A percentile compares a stretch with the other conserved stretches of the same genome.
These are phyloP conservation scores for Ichneumoninae sp. DNA, from an alignment of 2,888 invertebrate genomes.

Conservation along the genomic window DNA sequence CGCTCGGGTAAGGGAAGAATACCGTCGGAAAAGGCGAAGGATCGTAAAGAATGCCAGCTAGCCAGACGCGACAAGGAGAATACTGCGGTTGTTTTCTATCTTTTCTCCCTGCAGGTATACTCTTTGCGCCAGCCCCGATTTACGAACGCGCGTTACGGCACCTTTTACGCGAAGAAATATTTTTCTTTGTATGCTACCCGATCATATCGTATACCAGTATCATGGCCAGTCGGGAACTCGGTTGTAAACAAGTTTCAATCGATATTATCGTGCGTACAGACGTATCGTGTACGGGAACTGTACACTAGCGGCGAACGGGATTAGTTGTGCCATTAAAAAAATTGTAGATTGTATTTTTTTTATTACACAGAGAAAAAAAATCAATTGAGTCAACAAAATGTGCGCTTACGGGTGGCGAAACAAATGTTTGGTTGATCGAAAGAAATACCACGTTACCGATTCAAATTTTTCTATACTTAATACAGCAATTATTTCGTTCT, in stretches of 20 bases:
- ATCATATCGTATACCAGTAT: constrained; percentile 13
- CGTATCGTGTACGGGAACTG: not conserved
- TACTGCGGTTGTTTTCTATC: constrained; percentile 12
- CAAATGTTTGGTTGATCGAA: too few relatives aligned
- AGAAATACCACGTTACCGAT: too few relatives aligned
- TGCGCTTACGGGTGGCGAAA: too few relatives aligned
- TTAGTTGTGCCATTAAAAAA: not conserved
- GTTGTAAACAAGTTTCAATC: constrained; percentile 54
- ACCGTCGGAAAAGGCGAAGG: constrained; percentile 46
- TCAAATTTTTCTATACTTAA: too few relatives aligned
- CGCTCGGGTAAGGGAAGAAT: constrained; percentile 50
- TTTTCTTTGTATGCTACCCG: constrained; percentile 25
- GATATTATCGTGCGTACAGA: constrained; percentile 13
- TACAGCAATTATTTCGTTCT: too few relatives aligned
- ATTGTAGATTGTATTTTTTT: not conserved
- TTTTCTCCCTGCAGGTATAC: constrained; percentile 1
- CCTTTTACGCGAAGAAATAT: constrained; percentile 44
- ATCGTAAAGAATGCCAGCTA: constrained; percentile 47
- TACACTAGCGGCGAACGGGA: not conserved
- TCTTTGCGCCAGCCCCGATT: constrained; percentile 34
- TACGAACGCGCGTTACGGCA: constrained; percentile 32
- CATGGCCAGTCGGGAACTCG: not conserved
- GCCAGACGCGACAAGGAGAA: constrained; percentile 30
- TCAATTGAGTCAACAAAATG: too few relatives aligned
- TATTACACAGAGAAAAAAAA: too few relatives aligned